A percentile compares a stretch with the other conserved stretches of the same genome.
These are phyloP conservation scores for Gastrophryne carolinensis DNA, from an alignment of 2,797 vertebrate genomes.

Conservation along the genomic window DNA sequence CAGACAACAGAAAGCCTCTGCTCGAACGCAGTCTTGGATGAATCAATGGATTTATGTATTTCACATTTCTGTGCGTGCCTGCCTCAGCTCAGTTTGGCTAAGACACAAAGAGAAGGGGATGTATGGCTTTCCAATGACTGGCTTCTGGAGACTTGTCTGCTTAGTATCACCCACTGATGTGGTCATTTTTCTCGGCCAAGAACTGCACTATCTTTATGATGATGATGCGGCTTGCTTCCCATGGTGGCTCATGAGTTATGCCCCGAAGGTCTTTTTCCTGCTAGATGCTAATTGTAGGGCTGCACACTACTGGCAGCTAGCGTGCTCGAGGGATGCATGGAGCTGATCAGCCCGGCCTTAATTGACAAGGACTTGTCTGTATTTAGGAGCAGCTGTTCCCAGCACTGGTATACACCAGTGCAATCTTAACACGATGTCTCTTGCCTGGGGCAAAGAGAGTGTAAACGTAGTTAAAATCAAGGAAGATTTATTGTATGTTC, in stretches of 20 bases:
- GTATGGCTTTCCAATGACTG: slow-evolving; percentile 57
- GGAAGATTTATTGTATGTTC: slow-evolving; percentile 96
- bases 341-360: slow-evolving; percentile 96
- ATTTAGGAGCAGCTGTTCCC: slow-evolving; percentile 98
- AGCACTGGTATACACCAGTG: slow-evolving; percentile 92
- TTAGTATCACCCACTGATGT: slow-evolving; percentile 74
- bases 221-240: slow-evolving; percentile 73
- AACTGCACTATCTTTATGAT: slow-evolving; percentile 59
- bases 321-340: slow-evolving; percentile 85
- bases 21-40: slow-evolving; percentile 57
- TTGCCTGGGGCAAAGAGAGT: slow-evolving; percentile 86
- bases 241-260: slow-evolving; percentile 78
- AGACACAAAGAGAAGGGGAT: slow-evolving; percentile 58
- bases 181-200: slow-evolving; percentile 73
- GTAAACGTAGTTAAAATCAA: slow-evolving; percentile 93
- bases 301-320: slow-evolving; percentile 86
- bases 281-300: slow-evolving; percentile 98
- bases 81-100: slow-evolving; percentile 50
- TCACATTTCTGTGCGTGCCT: slow-evolving; percentile 46
- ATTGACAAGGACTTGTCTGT: slow-evolving; percentile 99
- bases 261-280: slow-evolving; percentile 89
- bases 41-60: slow-evolving; percentile 76
- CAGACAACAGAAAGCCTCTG: slow-evolving; percentile 66
- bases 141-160: slow-evolving; percentile 68
- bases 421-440: slow-evolving; percentile 92